Evolutionary conservation across 2,888 invertebrate species (phyloP), one percentile per base, ranked within the genome.

Genomic region (Netelia fuscicornis): DNA sequence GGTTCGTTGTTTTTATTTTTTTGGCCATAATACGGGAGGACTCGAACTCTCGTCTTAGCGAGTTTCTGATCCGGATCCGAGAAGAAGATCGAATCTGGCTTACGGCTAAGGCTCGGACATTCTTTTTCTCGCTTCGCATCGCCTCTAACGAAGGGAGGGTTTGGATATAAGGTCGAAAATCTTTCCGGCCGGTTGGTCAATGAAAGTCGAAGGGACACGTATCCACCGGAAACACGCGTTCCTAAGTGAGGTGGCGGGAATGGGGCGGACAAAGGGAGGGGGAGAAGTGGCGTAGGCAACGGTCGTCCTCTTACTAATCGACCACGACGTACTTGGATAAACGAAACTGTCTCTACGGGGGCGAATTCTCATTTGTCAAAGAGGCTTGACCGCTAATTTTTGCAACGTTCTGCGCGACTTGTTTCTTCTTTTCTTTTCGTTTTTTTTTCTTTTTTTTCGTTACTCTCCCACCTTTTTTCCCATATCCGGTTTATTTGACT

Each of bases 281-380:
- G 20, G 20, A 48, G 10, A 68, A 25, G 81, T 79, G 20, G n/a
- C 20, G 6, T 5, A 10, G 54, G 17, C 17, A 42, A 11, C 64
- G 25, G 70, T 72, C 65, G 20, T 72, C 65, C 62, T 67, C 68
- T 74, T 71, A 76, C 84, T 89, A 89, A 89, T 89, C 76, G 74
- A 56, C 64, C 37, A 62, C 77, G 88, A 87, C 87, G 65, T 56
- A 79, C 67, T 68, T 37, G 83, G 81, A 85, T 83, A 72, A 75
- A 76, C 68, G 85, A 85, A 88, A 87, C 86, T 90, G 89, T 90
- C 89, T 76, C 37, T 37, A 75, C 70, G 42, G 80, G 76, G 86
- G 68, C 65, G 81, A 75, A 81, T 81, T 86, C 86, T 89, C 86
- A 90, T 90, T 88, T 86, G 86, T 90, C 90, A 90, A 88, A 84